Conservation (phyloP, 2,888 invertebrate species). For the Glaucopsyche alexis region DNA sequence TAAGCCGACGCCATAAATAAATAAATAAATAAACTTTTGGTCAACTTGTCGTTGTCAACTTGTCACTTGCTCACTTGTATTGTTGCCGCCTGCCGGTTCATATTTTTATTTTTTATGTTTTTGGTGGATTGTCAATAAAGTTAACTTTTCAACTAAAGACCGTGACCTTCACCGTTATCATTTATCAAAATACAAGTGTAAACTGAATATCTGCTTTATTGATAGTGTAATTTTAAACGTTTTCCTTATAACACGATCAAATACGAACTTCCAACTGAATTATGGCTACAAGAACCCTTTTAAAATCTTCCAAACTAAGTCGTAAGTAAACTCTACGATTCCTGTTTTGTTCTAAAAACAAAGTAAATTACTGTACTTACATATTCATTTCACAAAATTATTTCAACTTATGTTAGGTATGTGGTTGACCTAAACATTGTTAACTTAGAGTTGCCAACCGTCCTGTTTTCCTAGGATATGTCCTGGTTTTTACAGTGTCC, state of each 20-base stretch:
- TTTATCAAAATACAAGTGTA: slow-evolving; percentile 33
- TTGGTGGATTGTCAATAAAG: neutral
- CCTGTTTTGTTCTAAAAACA: slow-evolving; percentile 25
- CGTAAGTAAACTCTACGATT: slow-evolving; percentile 50
- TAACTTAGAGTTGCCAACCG: no score
- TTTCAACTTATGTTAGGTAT: neutral
- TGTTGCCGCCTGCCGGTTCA: no score
- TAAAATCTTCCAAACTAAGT: slow-evolving; percentile 57
- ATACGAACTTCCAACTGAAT: slow-evolving; percentile 27
- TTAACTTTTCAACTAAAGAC: slow-evolving; percentile 2
- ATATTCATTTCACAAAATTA: neutral
- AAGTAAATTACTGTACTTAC: neutral
- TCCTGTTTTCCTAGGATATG: no score
- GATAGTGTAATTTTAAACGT: slow-evolving; percentile 8
- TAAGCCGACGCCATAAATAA: no score
- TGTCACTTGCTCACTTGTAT: no score
- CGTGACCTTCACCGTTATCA: slow-evolving; percentile 39
- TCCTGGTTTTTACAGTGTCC: no score
- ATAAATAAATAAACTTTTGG: no score
- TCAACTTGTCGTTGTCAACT: no score
- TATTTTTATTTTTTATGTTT: no score
- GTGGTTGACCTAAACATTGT: neutral
- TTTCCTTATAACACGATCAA: neutral
- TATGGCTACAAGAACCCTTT: slow-evolving; percentile 59
- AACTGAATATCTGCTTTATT: neutral